These are phyloP conservation scores for Halcyon malimbica DNA, from an alignment of 2,113 vertebrate species.

Conservation along the genomic window DNA sequence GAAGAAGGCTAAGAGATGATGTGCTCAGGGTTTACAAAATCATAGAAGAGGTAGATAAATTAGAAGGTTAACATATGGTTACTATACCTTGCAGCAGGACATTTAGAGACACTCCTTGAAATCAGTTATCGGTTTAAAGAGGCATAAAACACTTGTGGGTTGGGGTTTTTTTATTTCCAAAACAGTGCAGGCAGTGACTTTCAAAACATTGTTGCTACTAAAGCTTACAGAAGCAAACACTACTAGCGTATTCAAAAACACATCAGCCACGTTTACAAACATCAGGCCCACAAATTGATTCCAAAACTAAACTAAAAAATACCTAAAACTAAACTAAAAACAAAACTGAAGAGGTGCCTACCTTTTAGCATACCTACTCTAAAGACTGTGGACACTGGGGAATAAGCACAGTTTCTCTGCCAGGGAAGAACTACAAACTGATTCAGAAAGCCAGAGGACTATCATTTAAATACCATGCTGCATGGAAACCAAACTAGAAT, in stretches of 20 bases:
- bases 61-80: neutral
- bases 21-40: neutral
- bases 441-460: neutral
- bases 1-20: neutral
- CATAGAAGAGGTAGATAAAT: neutral
- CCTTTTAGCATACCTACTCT: neutral
- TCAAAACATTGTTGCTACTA: neutral
- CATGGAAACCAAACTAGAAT: neutral
- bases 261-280: neutral
- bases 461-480: neutral
- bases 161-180: too few relatives aligned
- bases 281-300: neutral
- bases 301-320: neutral
- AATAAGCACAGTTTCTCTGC: neutral
- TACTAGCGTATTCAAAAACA: neutral
- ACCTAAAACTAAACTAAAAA: too few relatives aligned
- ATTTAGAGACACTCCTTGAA: neutral
- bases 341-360: neutral
- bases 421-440: neutral
- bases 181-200: neutral
- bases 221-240: neutral
- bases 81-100: neutral
- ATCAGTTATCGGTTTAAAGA: neutral
- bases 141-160: too few relatives aligned
- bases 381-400: accelerated